These are phyloP conservation scores for Drosophila aldrichi DNA, from an alignment of 2,888 invertebrate species.

Conservation along the genomic window DNA sequence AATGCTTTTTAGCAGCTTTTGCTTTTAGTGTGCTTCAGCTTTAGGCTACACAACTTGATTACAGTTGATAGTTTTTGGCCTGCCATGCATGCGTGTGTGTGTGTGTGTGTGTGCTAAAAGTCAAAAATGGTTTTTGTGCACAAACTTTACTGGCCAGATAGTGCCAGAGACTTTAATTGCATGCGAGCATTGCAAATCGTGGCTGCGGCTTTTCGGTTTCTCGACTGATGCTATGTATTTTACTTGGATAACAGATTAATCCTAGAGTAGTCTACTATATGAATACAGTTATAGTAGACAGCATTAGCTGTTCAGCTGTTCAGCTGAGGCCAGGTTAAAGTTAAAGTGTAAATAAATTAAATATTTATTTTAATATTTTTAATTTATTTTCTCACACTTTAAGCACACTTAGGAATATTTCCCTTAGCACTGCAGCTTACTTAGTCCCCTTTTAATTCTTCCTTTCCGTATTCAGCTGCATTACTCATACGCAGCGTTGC, in stretches of 20 bases:
- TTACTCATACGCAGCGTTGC: conserved; percentile 53
- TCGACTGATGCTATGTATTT: conserved; percentile 5
- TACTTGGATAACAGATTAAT: conserved; percentile 4
- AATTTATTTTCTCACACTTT: neutral
- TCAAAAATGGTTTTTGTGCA: conserved; percentile 55
- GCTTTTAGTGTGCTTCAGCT: conserved; percentile 61
- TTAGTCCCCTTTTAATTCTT: conserved; percentile 3
- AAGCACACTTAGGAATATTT: neutral
- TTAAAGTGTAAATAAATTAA: neutral
- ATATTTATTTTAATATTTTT: neutral
- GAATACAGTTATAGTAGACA: neutral
- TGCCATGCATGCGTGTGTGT: conserved; percentile 10
- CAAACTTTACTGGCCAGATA: conserved; percentile 47
- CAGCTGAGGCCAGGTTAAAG: neutral
- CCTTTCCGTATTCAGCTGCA: conserved; percentile 13
- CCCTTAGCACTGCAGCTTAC: neutral
- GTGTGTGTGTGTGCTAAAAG: conserved; percentile 39
- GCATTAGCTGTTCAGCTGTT: neutral
- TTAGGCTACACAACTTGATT: conserved; percentile 77
- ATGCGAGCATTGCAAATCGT: conserved; percentile 49
- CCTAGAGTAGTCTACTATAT: no score
- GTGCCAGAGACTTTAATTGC: conserved; percentile 58
- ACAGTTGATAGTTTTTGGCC: conserved; percentile 76
- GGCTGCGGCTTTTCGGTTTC: conserved; percentile 30
- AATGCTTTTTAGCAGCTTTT: conserved; percentile 78